A percentile compares a stretch with the other conserved stretches of the same genome.
phyloP scores from a whole-genome alignment of 2,888 invertebrate genomes.

The Agonopterix alstromeriana region DNA sequence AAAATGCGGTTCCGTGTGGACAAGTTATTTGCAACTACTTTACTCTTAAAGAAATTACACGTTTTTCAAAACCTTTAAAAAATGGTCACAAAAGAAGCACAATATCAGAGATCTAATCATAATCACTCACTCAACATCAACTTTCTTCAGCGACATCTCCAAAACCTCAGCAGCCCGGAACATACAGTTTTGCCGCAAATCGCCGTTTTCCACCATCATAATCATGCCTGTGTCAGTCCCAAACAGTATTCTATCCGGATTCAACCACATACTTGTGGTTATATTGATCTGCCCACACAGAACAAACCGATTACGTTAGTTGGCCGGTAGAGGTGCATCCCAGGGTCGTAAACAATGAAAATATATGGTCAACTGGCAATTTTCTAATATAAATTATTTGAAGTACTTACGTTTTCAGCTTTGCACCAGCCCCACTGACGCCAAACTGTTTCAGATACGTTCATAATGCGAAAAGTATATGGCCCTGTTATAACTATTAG shows the following conservation, averaged over 20 bases:
- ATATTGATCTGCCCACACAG: constrained; percentile 74
- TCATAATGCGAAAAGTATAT: constrained; percentile 84
- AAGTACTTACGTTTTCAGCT: constrained; percentile 77
- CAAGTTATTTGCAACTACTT: too few species aligned
- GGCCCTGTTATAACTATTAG: constrained; percentile 81
- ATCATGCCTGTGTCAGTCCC: constrained; percentile 88
- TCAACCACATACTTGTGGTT: constrained; percentile 87
- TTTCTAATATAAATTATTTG: too few species aligned
- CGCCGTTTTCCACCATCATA: constrained; percentile 90
- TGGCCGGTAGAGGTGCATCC: too few species aligned
- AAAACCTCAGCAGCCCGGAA: constrained; percentile 78
- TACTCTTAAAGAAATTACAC: too few species aligned
- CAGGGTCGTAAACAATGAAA: too few species aligned
- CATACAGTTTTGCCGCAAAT: constrained; percentile 80
- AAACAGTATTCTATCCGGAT: constrained; percentile 87
- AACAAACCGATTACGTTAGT: neutral
- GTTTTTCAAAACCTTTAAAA: too few species aligned
- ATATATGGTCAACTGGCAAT: too few species aligned
- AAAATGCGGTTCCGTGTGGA: too few species aligned
- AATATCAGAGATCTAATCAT: too few species aligned
- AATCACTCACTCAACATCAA: constrained; percentile 72
- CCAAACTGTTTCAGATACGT: constrained; percentile 86
- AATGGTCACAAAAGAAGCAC: too few species aligned
- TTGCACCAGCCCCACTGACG: constrained; percentile 91
- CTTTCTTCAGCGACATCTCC: constrained; percentile 78